phyloP scores from a whole-genome alignment of 2,888 invertebrate species.

The Hirtodrosophila confusa region DNA sequence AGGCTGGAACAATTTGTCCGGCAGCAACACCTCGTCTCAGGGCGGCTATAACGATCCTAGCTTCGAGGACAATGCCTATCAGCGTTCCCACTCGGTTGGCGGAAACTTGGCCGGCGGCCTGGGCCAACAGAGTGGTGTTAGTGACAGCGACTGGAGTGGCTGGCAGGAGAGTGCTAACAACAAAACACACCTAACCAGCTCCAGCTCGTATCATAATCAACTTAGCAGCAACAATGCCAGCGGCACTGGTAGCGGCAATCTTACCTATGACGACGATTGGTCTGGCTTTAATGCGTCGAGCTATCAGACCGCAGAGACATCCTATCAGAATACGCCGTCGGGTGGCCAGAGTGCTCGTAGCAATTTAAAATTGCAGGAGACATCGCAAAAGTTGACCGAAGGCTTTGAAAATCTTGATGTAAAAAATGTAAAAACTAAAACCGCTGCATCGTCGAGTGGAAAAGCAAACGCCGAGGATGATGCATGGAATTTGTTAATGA shows the following conservation, averaged over 20 bases:
- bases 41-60: conserved; percentile 81
- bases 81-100: conserved; percentile 83
- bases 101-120: conserved; percentile 76
- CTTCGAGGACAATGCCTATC: conserved; percentile 79
- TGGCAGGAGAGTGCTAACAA: conserved; percentile 78
- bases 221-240: conserved; percentile 49
- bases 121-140: conserved; percentile 70
- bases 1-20: conserved; percentile 87
- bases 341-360: conserved; percentile 63
- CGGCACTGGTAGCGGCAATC: conserved; percentile 46
- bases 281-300: conserved; percentile 81
- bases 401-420: conserved; percentile 83
- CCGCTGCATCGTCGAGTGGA: conserved; percentile 30
- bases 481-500: conserved; percentile 87
- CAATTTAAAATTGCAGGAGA: conserved; percentile 76
- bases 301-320: conserved; percentile 80
- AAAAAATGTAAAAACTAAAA: conserved; percentile 80
- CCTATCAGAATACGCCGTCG: conserved; percentile 78
- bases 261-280: conserved; percentile 82
- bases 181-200: conserved; percentile 72
- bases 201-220: conserved; percentile 80
- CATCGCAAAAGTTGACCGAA: conserved; percentile 78
- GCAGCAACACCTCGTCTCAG: conserved; percentile 85
- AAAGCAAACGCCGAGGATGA: conserved; percentile 86
- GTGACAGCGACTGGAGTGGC: conserved; percentile 82